Evolutionary conservation across 2,797 vertebrate genomes (phyloP).

Genomic region (Cossypha heuglini): DNA sequence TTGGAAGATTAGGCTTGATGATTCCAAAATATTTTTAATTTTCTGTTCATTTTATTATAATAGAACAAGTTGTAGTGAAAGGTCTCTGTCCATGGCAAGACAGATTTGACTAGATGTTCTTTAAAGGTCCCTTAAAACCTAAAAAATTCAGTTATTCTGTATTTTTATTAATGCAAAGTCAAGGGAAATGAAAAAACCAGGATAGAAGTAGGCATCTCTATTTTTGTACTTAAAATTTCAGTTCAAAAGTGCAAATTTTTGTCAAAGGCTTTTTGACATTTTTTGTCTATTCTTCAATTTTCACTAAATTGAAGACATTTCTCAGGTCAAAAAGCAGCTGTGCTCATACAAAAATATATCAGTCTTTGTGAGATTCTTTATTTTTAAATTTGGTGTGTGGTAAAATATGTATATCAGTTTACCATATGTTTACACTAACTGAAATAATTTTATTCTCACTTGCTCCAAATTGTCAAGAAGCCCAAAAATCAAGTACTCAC

Average conservation of each 20-base stretch:
- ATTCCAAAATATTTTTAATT: background rate
- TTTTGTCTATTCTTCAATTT: background rate
- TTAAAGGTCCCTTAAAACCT: background rate
- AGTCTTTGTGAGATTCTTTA: background rate
- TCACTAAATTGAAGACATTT: background rate
- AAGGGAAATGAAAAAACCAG: background rate
- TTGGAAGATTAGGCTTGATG: background rate
- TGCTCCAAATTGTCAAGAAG: background rate
- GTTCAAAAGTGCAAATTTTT: background rate
- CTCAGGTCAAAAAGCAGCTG: background rate
- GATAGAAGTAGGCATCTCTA: background rate
- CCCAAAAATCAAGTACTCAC: background rate
- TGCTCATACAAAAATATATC: background rate
- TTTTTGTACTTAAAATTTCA: background rate
- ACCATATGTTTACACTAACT: background rate
- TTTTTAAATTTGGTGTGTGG: background rate
- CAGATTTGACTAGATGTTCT: rapidly evolving
- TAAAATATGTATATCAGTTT: background rate
- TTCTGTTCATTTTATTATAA: background rate
- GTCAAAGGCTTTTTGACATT: background rate
- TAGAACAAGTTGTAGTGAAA: background rate
- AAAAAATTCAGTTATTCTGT: background rate
- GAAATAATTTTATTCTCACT: constrained; percentile 25
- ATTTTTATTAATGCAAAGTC: background rate
- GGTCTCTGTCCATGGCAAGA: background rate